Percentiles rank a stretch among this genome's conserved stretches.
These are phyloP conservation scores for Arenicola marina DNA, from an alignment of 2,888 invertebrate genomes.

Conservation along the genomic window DNA sequence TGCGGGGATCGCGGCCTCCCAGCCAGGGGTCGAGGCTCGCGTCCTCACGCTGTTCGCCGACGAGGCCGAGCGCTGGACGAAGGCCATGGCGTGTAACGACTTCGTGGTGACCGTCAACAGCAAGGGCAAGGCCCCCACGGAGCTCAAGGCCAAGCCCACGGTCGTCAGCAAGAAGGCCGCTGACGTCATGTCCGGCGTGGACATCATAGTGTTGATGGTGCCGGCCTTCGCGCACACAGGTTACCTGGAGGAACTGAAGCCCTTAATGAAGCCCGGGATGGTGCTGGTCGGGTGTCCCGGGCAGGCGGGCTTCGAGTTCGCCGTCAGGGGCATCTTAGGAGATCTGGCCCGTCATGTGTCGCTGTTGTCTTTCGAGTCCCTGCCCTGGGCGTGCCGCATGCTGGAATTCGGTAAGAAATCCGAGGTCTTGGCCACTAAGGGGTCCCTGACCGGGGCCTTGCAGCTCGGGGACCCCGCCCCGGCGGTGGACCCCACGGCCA, in stretches of 20 bases:
- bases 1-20: conserved; percentile 37
- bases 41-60: conserved; percentile 43
- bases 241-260: conserved; percentile 40
- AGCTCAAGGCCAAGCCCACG: conserved; percentile 19
- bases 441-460: conserved; percentile 14
- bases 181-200: conserved; percentile 37
- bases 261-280: conserved; percentile 38
- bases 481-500: conserved; percentile 12
- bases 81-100: conserved; percentile 1
- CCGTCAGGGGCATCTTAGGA: conserved; percentile 38
- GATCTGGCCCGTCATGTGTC: conserved; percentile 28
- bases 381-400: conserved; percentile 45
- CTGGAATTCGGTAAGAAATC: conserved; percentile 40
- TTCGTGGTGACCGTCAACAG: conserved; percentile 12
- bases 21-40: conserved; percentile 37
- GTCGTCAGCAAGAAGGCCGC: conserved; percentile 37
- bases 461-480: conserved; percentile 6
- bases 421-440: conserved; percentile 29
- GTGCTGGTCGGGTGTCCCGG: conserved; percentile 46
- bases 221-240: conserved; percentile 49
- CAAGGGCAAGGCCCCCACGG: not conserved
- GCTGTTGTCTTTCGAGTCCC: conserved; percentile 43
- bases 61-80: conserved; percentile 39
- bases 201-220: conserved; percentile 42
- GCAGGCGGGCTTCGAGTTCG: conserved; percentile 45